Evolutionary conservation across 1,140 invertebrate genomes (phyloP).

Genomic region (Cheumatopsyche charites): DNA sequence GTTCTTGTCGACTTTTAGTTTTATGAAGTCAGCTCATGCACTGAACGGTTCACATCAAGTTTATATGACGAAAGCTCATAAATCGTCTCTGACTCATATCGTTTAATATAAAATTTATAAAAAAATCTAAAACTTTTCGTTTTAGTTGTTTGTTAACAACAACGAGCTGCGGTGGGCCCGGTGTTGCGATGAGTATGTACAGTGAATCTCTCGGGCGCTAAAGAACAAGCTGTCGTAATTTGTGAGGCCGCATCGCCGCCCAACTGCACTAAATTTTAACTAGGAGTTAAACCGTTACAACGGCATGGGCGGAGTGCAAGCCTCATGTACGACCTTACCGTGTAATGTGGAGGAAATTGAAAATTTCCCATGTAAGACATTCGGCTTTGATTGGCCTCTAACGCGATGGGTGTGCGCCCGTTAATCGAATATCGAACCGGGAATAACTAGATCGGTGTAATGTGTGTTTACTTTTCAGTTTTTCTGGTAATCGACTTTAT

Average conservation of each 20-base stretch:
- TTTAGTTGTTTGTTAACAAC: not conserved
- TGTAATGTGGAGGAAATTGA: not conserved
- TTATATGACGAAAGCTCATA: too few relatives aligned
- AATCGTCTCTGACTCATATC: not conserved
- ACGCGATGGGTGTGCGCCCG: too few relatives aligned
- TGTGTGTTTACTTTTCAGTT: too few relatives aligned
- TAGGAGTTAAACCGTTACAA: conserved; percentile 20
- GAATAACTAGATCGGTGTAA: too few relatives aligned
- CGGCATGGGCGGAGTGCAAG: conserved; percentile 34
- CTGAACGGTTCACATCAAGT: too few relatives aligned
- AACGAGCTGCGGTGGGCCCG: not conserved
- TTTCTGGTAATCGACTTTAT: too few relatives aligned
- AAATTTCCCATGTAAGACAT: not conserved
- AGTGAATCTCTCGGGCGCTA: not conserved
- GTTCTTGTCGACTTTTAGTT: too few relatives aligned
- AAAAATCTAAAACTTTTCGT: not conserved
- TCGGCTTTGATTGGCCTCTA: not conserved
- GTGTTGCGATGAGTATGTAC: not conserved
- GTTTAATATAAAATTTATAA: not conserved
- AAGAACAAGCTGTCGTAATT: conserved; percentile 11
- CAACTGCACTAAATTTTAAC: conserved; percentile 43
- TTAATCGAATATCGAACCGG: too few relatives aligned
- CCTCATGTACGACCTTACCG: not conserved
- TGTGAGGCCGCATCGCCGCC: conserved; percentile 23
- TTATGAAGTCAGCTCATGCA: too few relatives aligned